Percentiles rank a stretch among this genome's conserved stretches.
phyloP scores from a whole-genome alignment of 23 tunicate species.

The Botrylloides violaceus region DNA sequence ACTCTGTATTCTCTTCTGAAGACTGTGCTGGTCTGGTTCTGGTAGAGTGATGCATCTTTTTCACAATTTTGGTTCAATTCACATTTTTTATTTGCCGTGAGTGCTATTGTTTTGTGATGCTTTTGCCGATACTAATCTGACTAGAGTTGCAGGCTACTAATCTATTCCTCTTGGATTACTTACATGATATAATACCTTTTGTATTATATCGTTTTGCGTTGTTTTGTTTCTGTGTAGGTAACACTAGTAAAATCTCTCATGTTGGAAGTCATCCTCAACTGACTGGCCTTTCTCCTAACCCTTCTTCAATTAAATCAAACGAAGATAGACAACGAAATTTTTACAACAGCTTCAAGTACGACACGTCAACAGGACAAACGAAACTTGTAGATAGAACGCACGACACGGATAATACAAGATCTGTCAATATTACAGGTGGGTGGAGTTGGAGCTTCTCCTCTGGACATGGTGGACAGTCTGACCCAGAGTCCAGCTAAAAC shows the following conservation, averaged over 20 bases:
- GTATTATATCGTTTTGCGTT: constrained; percentile 4
- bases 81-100: no score
- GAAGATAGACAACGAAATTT: constrained; percentile 23
- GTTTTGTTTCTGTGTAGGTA: constrained; percentile 13
- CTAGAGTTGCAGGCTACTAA: no score
- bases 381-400: constrained; percentile 12
- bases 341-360: constrained; percentile 37
- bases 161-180: no score
- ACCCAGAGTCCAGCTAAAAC: no score
- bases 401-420: background rate
- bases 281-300: constrained; percentile 26
- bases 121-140: no score
- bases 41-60: no score
- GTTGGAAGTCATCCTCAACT: constrained; percentile 26
- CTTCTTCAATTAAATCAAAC: background rate
- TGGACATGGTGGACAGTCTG: no score
- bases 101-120: no score
- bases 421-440: constrained; percentile 5
- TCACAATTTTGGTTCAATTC: no score
- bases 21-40: no score
- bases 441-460: no score
- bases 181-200: background rate
- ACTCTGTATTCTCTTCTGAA: no score
- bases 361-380: constrained; percentile 31
- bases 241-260: constrained; percentile 18